phyloP scores from a whole-genome alignment of 2,888 invertebrate genomes.

The Actias luna region DNA sequence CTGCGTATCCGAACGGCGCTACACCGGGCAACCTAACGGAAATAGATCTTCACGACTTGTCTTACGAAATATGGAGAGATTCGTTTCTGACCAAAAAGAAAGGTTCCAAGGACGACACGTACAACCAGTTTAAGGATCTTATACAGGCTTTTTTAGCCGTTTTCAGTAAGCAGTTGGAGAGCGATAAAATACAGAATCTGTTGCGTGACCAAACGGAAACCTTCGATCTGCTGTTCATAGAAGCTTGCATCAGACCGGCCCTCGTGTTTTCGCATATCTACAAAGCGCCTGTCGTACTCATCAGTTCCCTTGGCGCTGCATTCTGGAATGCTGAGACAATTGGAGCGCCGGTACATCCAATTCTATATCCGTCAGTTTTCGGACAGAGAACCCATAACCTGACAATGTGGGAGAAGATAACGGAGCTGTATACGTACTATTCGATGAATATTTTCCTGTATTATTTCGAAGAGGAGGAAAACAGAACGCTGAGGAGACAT shows the following conservation, averaged over 20 bases:
- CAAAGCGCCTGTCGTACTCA: slow-evolving; percentile 39
- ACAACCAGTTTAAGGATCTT: slow-evolving; percentile 21
- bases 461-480: slow-evolving; percentile 21
- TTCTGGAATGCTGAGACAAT: slow-evolving; percentile 29
- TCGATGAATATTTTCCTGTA: slow-evolving; percentile 11
- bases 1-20: slow-evolving; percentile 40
- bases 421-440: slow-evolving; percentile 32
- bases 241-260: slow-evolving; percentile 32
- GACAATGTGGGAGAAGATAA: slow-evolving; percentile 39
- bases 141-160: slow-evolving; percentile 19
- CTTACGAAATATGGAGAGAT: slow-evolving; percentile 31
- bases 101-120: slow-evolving; percentile 24
- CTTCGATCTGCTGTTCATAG: slow-evolving; percentile 47
- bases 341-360: slow-evolving; percentile 43
- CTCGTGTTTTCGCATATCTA: slow-evolving; percentile 37
- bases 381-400: slow-evolving; percentile 39
- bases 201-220: slow-evolving; percentile 30
- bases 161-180: slow-evolving; percentile 31
- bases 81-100: slow-evolving; percentile 15
- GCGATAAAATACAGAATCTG: slow-evolving; percentile 33
- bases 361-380: slow-evolving; percentile 37
- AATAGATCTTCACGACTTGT: slow-evolving; percentile 51
- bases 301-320: slow-evolving; percentile 41
- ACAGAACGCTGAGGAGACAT: slow-evolving; percentile 25
- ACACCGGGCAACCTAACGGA: slow-evolving; percentile 51